These are phyloP conservation scores for Phalloptychus januarius DNA, from an alignment of 2,797 vertebrate species.

Conservation along the genomic window DNA sequence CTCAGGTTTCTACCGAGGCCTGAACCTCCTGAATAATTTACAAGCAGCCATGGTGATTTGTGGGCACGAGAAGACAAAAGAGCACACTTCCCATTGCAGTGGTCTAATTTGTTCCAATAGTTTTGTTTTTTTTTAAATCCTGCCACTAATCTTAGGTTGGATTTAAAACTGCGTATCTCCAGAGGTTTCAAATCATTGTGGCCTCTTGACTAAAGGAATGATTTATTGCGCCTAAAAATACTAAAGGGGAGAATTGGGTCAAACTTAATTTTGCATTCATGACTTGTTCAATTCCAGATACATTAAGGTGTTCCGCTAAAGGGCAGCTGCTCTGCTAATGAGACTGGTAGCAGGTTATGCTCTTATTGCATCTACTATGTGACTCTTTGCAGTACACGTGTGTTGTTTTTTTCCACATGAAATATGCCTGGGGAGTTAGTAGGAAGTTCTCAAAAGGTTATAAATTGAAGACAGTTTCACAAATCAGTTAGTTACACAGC, in stretches of 20 bases:
- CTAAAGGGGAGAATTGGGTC: slow-evolving; percentile 51
- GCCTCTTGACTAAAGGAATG: slow-evolving; percentile 40
- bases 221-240: slow-evolving; percentile 64
- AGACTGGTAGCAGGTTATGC: slow-evolving; percentile 54
- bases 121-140: slow-evolving; percentile 51
- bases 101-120: slow-evolving; percentile 62
- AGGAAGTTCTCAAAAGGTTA: slow-evolving; percentile 9
- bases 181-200: slow-evolving; percentile 11
- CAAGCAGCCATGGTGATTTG: slow-evolving; percentile 80
- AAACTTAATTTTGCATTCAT: slow-evolving; percentile 70
- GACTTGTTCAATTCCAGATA: slow-evolving; percentile 51
- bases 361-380: slow-evolving; percentile 52
- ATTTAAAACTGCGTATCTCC: slow-evolving; percentile 31
- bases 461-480: slow-evolving; percentile 20
- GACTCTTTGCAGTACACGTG: slow-evolving; percentile 20
- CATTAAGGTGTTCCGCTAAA: slow-evolving; percentile 65
- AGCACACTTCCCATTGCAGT: slow-evolving; percentile 42
- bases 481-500: not conserved
- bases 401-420: slow-evolving; percentile 16
- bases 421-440: slow-evolving; percentile 14
- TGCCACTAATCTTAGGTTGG: slow-evolving; percentile 39
- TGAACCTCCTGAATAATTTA: slow-evolving; percentile 84
- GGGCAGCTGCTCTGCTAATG: slow-evolving; percentile 54
- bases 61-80: slow-evolving; percentile 73
- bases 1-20: slow-evolving; percentile 82